Conservation (phyloP, 2,888 invertebrate species). For the Tuberolachnus salignus region DNA sequence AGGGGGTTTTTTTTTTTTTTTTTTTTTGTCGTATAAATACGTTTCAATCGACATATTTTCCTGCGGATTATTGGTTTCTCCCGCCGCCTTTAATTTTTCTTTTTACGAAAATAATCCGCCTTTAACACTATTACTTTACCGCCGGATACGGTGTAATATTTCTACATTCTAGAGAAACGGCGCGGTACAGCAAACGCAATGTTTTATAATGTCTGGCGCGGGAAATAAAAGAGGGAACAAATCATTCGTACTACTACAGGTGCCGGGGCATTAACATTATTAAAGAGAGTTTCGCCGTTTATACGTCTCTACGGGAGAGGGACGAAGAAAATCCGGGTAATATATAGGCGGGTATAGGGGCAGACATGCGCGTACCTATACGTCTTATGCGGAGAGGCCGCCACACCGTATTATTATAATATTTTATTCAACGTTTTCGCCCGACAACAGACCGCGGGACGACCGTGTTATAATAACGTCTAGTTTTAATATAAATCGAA, state of each 20-base stretch:
- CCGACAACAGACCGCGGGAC: constrained; percentile 28
- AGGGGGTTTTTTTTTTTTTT: too few species aligned
- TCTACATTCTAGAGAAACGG: background rate
- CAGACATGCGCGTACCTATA: too few species aligned
- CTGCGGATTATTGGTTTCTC: background rate
- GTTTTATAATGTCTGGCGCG: background rate
- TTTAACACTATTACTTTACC: constrained; percentile 1
- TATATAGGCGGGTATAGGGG: constrained; percentile 2
- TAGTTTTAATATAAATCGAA: constrained; percentile 47
- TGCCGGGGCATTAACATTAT: constrained; percentile 41
- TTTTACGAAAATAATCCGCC: constrained; percentile 9
- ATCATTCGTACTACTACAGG: constrained; percentile 45
- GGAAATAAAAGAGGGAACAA: constrained; percentile 45
- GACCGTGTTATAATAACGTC: constrained; percentile 29
- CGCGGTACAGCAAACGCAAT: too few species aligned
- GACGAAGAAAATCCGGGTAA: constrained; percentile 1
- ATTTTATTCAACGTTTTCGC: constrained; percentile 45
- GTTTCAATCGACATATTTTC: constrained; percentile 19
- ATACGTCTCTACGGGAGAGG: background rate
- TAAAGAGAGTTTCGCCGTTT: constrained; percentile 20
- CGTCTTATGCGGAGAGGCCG: too few species aligned
- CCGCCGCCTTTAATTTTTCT: background rate
- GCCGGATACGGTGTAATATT: too few species aligned
- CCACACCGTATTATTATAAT: constrained; percentile 26
- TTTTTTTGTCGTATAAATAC: too few species aligned